Evolutionary conservation across 2,888 invertebrate genomes (phyloP), one percentile per base, ranked within the genome.

Genomic region (Amblyjoppa fuscipennis): DNA sequence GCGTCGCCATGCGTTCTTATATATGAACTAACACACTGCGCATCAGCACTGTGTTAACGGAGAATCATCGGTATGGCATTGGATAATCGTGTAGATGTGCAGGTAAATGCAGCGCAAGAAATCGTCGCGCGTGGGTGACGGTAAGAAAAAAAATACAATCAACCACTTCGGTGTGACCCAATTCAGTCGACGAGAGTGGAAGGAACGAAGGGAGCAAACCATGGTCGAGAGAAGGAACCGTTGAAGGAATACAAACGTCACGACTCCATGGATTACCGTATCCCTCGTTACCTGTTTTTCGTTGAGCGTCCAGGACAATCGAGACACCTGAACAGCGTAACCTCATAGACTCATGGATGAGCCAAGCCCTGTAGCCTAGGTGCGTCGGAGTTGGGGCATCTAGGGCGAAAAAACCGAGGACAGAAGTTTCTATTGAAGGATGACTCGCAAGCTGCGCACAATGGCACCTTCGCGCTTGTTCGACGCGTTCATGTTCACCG

Each of bases 131-230:
- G 68, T 61, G 68, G 64, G 73, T 49, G 80, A 75, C 53, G 41
- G 80, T 56, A 85, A 69, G 16, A 68, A 87, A 81, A 88, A 87
- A 89, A 87, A 76, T 88, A 90, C 88, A 91, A 91, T 91, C 92
- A 86, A 91, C 88, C 91, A 90, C 91, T 91, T 90, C 87, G 90
- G 87, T 89, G 89, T 93, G 93, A 93, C 92, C 93, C 89, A 93
- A 91, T 93, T 92, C 89, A 89, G 89, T 87, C 87, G 81, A 89
- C 88, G 82, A 85, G 88, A 89, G 87, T 90, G 31, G 45, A 49
- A 49, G 51, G 56, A 38, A 41, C 34, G 38, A 82, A 2, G 49
- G 64, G n/a, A 16, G 16, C 59, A 59, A 20, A 61, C 38, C 56
- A 75, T 61, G 75, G 31, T 34, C 6, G 31, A 4, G 84, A 82